Evolutionary conservation across 2,113 vertebrate species (phyloP), one percentile per base, ranked within the genome.

Genomic region (Tautogolabrus adspersus): DNA sequence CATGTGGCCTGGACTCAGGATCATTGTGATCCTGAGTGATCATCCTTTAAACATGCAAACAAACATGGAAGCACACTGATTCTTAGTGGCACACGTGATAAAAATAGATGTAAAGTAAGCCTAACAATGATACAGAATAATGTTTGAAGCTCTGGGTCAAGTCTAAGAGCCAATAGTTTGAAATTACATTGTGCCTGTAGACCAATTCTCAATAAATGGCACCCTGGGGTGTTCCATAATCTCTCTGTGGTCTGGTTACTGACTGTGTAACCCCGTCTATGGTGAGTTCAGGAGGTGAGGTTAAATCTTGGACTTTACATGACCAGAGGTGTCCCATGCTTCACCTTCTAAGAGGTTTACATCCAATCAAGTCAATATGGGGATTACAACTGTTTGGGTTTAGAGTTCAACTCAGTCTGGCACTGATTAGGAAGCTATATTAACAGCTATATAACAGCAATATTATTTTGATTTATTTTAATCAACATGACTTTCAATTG

Each of bases 341-440:
- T 92, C 55, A 93, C 92, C 92, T 63, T 67, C 47, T 92, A 92
- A 94, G 91, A 92, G 85, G 88, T 84, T 93, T 90, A 92, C 15
- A 67, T 82, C 72, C 81, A 88, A 86, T 94, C 79, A 94, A 92
- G 77, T 90, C 78, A 88, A 92, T 86, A 85, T 18, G 37, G 57
- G 72, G 77, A 89, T 93, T 91, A 86, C 42, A 74, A 85, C 60
- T 71, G 79, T 88, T 86, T 86, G 78, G 75, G 72, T 55, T 34
- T 0, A 77, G 51, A 60, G 72, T 78, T 84, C n/a, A 57, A 11
- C 40, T 52, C 16, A 19, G 22, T 74, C 55, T 56, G 70, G 16
- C 34, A 76, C 38, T 13, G 12, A 40, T 65, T 49, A 54, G 1
- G 37, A 23, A 23, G 5, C 4, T 46, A 42, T 38, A n/a, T n/a